Percentiles rank a stretch among this genome's conserved stretches.
phyloP scores from a whole-genome alignment of 2,888 invertebrate species.

The Cremastobaeus sp. region DNA sequence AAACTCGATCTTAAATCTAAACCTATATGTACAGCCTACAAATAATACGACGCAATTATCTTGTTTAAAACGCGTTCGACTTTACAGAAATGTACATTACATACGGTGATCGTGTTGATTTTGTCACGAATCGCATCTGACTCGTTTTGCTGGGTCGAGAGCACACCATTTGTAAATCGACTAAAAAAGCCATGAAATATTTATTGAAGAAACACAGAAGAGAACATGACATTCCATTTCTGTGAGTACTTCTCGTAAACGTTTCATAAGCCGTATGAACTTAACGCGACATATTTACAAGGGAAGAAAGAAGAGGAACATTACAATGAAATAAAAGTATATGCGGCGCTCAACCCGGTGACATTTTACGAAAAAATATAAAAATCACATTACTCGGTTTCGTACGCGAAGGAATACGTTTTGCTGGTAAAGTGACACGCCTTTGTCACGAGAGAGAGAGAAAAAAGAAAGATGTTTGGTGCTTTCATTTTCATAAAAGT shows the following conservation, averaged over 20 bases:
- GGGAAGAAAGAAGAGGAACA: constrained; percentile 50
- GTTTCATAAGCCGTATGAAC: constrained; percentile 53
- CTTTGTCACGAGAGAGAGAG: constrained; percentile 40
- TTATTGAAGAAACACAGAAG: constrained; percentile 38
- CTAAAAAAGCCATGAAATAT: constrained; percentile 45
- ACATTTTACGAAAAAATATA: constrained; percentile 56
- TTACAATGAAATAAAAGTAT: constrained; percentile 54
- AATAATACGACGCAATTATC: constrained; percentile 74
- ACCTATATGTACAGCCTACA: constrained; percentile 73
- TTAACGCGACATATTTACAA: constrained; percentile 59
- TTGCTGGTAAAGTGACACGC: constrained; percentile 70
- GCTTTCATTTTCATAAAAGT: constrained; percentile 44
- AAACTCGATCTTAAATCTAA: constrained; percentile 51
- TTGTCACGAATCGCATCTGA: constrained; percentile 39
- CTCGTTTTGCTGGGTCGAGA: constrained; percentile 51
- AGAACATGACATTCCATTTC: constrained; percentile 39
- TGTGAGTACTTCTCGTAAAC: constrained; percentile 40
- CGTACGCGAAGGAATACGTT: constrained; percentile 67
- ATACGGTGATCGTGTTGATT: constrained; percentile 57
- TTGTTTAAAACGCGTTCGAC: constrained; percentile 69
- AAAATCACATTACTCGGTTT: constrained; percentile 54
- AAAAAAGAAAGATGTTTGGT: constrained; percentile 37
- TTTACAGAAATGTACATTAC: constrained; percentile 76
- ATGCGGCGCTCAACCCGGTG: constrained; percentile 47
- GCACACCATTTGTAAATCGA: constrained; percentile 51